phyloP scores from a whole-genome alignment of 2,888 invertebrate species.

The Polydrusus cervinus region DNA sequence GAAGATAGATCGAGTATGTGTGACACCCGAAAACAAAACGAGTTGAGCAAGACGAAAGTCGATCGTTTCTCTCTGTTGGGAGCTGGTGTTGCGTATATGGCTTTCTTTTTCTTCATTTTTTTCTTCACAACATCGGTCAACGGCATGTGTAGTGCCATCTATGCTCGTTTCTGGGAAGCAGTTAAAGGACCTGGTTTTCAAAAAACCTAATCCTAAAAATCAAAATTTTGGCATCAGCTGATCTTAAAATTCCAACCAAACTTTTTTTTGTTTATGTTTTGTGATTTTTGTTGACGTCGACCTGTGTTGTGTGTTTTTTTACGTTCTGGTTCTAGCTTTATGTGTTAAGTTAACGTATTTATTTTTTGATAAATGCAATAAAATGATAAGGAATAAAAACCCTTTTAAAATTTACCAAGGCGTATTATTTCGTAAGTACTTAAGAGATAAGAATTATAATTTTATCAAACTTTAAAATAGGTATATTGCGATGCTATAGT shows the following conservation, averaged over 20 bases:
- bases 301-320: too few species aligned
- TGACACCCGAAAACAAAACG: neutral
- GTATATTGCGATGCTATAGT: too few species aligned
- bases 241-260: neutral
- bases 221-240: neutral
- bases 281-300: too few species aligned
- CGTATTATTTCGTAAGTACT: neutral
- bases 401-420: neutral
- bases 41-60: neutral
- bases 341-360: too few species aligned
- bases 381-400: slow-evolving; percentile 7
- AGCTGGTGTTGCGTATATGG: neutral
- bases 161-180: neutral
- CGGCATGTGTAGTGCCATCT: neutral
- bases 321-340: too few species aligned
- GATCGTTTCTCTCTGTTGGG: neutral
- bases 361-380: neutral
- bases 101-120: too few species aligned
- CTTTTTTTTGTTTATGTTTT: neutral
- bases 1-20: neutral
- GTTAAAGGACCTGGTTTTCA: too few species aligned
- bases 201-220: neutral
- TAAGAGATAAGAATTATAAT: slow-evolving; percentile 7
- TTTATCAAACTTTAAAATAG: slow-evolving; percentile 1
- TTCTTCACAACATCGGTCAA: too few species aligned